phyloP scores from a whole-genome alignment of 2,888 invertebrate species.

The Agrochola litura region DNA sequence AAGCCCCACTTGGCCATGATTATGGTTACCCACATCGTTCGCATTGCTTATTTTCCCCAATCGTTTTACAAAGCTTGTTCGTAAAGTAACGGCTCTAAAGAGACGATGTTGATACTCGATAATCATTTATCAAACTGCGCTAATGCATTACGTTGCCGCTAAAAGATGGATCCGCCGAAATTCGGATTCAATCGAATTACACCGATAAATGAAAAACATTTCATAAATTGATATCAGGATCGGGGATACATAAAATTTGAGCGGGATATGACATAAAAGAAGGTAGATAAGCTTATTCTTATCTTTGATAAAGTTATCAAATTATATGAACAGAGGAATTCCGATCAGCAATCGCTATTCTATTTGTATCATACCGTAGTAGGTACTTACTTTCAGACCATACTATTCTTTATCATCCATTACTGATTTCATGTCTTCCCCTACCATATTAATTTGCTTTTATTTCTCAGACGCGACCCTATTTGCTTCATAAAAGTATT shows the following conservation, averaged over 20 bases:
- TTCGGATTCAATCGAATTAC: constrained; percentile 34
- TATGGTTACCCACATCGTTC: constrained; percentile 42
- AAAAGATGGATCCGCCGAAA: constrained; percentile 41
- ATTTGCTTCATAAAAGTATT: constrained; percentile 28
- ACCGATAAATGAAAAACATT: constrained; percentile 44
- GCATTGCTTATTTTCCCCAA: constrained; percentile 42
- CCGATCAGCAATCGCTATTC: constrained; percentile 23
- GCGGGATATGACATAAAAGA: constrained; percentile 10
- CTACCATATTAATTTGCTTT: constrained; percentile 47
- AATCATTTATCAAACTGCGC: constrained; percentile 54
- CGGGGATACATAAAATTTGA: constrained; percentile 28
- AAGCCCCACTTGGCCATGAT: constrained; percentile 34
- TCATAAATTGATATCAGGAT: constrained; percentile 32
- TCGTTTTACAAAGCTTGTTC: constrained; percentile 38
- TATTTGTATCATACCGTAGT: constrained; percentile 32
- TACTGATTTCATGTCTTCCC: constrained; percentile 22
- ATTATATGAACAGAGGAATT: constrained; percentile 25
- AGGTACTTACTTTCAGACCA: constrained; percentile 48
- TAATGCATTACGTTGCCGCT: constrained; percentile 40
- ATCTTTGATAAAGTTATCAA: constrained; percentile 33
- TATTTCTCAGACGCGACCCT: constrained; percentile 32
- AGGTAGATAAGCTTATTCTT: constrained; percentile 21
- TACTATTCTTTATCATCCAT: constrained; percentile 33
- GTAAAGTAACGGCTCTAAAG: constrained; percentile 29
- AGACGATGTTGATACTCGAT: constrained; percentile 34